A percentile compares a stretch with the other conserved stretches of the same genome.
phyloP scores from a whole-genome alignment of 1,140 invertebrate genomes.

The Tetragonula clypearis region DNA sequence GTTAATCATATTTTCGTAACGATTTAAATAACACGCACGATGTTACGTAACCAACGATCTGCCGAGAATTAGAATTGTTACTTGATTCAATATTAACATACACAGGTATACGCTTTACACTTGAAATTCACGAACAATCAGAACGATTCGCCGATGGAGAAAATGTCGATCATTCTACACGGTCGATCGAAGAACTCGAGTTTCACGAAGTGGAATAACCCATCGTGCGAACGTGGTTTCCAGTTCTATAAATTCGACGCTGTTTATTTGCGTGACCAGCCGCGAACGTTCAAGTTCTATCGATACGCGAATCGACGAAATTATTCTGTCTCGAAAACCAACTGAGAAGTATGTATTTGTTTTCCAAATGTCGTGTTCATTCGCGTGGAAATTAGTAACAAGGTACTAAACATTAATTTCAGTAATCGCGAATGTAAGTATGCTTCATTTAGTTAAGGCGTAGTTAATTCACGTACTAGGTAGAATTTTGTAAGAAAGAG shows the following conservation, averaged over 20 bases:
- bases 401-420: neutral
- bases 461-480: too few relatives aligned
- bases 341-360: slow-evolving; percentile 6
- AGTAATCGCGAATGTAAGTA: neutral
- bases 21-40: neutral
- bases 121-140: neutral
- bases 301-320: neutral
- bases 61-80: too few relatives aligned
- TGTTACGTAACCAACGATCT: neutral
- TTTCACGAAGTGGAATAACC: slow-evolving; percentile 33
- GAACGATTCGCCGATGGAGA: neutral
- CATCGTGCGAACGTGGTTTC: slow-evolving; percentile 20
- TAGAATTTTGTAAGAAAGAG: neutral
- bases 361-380: neutral
- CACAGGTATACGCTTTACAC: neutral
- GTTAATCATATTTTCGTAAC: neutral
- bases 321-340: neutral
- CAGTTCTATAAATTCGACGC: slow-evolving; percentile 63
- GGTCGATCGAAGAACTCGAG: slow-evolving; percentile 13
- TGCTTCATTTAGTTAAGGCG: neutral
- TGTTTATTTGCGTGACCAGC: slow-evolving; percentile 62
- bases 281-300: slow-evolving; percentile 26
- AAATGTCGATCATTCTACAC: slow-evolving; percentile 13
- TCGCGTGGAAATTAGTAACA: neutral
- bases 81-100: too few relatives aligned